phyloP scores from a whole-genome alignment of 1,140 invertebrate species.

The Hetaerina americana region DNA sequence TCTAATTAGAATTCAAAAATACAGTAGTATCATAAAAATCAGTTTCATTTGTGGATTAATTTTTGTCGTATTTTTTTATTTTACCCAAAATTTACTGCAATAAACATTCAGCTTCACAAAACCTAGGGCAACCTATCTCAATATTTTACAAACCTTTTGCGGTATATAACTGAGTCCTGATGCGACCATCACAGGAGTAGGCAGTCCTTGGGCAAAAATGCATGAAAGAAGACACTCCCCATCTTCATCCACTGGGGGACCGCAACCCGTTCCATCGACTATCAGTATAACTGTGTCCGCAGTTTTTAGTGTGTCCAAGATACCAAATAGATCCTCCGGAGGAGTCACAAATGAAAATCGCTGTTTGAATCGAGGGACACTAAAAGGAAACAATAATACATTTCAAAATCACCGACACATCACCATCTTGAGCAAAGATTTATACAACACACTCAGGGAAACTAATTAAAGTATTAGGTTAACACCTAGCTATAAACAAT shows the following conservation, averaged over 20 bases:
- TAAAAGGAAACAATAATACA: slow-evolving; percentile 30
- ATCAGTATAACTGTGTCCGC: slow-evolving; percentile 65
- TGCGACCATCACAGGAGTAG: slow-evolving; percentile 60
- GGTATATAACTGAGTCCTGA: slow-evolving; percentile 59
- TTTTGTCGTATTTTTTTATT: no score
- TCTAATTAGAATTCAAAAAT: no score
- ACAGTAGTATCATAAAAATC: no score
- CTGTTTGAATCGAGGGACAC: slow-evolving; percentile 72
- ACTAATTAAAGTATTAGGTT: no score
- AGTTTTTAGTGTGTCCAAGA: slow-evolving; percentile 73
- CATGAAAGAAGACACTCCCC: slow-evolving; percentile 59
- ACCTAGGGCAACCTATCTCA: no score
- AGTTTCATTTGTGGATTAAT: no score
- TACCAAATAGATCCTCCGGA: slow-evolving; percentile 52
- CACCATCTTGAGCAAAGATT: neutral
- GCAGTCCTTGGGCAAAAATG: slow-evolving; percentile 69
- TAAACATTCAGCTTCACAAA: no score
- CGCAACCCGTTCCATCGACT: slow-evolving; percentile 35
- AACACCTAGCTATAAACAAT: no score
- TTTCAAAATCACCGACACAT: slow-evolving; percentile 11
- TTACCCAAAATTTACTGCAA: no score
- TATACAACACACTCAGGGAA: slow-evolving; percentile 5
- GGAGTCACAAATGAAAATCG: slow-evolving; percentile 66
- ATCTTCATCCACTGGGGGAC: slow-evolving; percentile 47
- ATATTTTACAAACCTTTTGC: slow-evolving; percentile 31